Percentiles rank a stretch among this genome's conserved stretches.
Evolutionary conservation across 1,140 invertebrate genomes (phyloP).

Genomic region (Manduca sexta): DNA sequence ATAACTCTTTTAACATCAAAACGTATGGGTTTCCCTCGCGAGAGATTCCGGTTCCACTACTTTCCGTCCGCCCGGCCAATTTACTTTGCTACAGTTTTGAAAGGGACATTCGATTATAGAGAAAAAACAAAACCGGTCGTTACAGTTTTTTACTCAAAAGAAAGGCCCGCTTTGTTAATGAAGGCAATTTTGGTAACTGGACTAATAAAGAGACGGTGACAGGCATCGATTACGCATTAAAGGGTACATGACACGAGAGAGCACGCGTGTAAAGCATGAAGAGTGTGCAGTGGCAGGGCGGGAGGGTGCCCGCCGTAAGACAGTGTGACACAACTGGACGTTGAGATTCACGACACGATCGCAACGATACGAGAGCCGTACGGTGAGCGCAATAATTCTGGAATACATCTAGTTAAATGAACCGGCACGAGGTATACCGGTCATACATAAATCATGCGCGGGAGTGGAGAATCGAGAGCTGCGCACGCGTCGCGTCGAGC

Average conservation of each 20-base stretch:
- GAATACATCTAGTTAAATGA: conserved; percentile 48
- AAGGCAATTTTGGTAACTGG: conserved; percentile 44
- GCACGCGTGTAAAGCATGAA: too few relatives aligned
- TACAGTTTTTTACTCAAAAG: conserved; percentile 29
- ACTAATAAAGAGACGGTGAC: conserved; percentile 29
- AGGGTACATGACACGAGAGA: neutral
- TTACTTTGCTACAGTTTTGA: conserved; percentile 30
- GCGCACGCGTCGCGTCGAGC: conserved; percentile 30
- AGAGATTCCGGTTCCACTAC: conserved; percentile 16
- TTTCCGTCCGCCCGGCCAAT: conserved; percentile 19
- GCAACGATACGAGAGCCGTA: conserved; percentile 21
- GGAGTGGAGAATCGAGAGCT: conserved; percentile 15
- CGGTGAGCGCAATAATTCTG: conserved; percentile 41
- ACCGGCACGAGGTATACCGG: conserved; percentile 29
- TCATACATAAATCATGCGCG: conserved; percentile 52
- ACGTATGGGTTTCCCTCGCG: neutral
- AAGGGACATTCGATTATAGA: conserved; percentile 29
- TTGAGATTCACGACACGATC: conserved; percentile 34
- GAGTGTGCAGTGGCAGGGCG: neutral
- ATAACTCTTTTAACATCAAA: conserved; percentile 5
- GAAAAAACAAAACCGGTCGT: conserved; percentile 28
- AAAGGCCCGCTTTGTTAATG: conserved; percentile 35
- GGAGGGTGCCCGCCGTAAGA: neutral
- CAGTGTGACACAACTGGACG: conserved; percentile 4
- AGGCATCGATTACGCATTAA: conserved; percentile 25